Percentiles rank a stretch among this genome's conserved stretches.
Evolutionary conservation across 2,113 vertebrate species (phyloP).

Genomic region (Notothenia rossii): DNA sequence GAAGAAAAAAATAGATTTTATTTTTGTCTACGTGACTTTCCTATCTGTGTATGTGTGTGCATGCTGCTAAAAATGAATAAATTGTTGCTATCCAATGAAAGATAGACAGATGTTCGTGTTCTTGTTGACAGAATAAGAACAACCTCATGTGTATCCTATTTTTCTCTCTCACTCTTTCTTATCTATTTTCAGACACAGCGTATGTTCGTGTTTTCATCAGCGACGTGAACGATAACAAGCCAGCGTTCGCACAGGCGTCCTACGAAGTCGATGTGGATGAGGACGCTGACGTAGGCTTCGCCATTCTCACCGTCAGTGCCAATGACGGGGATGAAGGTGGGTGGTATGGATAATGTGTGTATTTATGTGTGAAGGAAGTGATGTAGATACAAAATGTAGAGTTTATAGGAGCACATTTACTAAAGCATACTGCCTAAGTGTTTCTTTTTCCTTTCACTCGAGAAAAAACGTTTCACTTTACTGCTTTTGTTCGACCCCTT

Average conservation of each 20-base stretch:
- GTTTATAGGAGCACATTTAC: constrained; percentile 6
- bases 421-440: constrained; percentile 1
- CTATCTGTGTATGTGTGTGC: neutral
- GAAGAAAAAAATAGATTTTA: neutral
- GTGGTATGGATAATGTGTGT: constrained; percentile 23
- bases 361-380: neutral
- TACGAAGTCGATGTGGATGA: constrained; percentile 89
- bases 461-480: neutral
- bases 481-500: constrained; percentile 18
- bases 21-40: constrained; percentile 17
- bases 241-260: constrained; percentile 83
- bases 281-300: constrained; percentile 88
- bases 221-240: constrained; percentile 93
- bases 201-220: constrained; percentile 90
- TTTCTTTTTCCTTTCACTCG: constrained; percentile 3
- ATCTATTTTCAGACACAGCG: constrained; percentile 83
- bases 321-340: constrained; percentile 91
- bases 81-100: constrained; percentile 18
- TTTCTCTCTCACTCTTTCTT: constrained; percentile 19
- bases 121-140: constrained; percentile 82
- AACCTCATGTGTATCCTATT: constrained; percentile 51
- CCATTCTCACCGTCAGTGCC: constrained; percentile 87
- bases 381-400: neutral
- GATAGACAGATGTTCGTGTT: constrained; percentile 69
- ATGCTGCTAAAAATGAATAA: constrained; percentile 15